Evolutionary conservation across 2,888 invertebrate species (phyloP), one percentile per base, ranked within the genome.

Genomic region (Didymodactylos carnosus): DNA sequence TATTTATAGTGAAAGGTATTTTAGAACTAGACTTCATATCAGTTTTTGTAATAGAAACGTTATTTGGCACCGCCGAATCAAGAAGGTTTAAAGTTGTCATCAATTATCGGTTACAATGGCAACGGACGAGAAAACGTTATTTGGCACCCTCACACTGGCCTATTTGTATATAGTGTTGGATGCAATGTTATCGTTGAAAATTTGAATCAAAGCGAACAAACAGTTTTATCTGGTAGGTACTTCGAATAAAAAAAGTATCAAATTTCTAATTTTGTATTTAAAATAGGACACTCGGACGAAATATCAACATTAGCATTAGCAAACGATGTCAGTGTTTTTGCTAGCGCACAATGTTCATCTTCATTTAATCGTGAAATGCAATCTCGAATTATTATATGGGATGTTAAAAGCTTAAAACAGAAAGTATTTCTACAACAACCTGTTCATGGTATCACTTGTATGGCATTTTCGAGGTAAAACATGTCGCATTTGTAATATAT

Each of bases 21-120:
- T 19, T 4, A 11, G 29, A 11, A 29, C 13, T 16, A 25, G 2
- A 10, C 29, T 16, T 1, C 29, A 1, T 14, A 53, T 13, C 4
- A n/a, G 7, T n/a, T n/a, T 62, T 6, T 14, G n/a, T n/a, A n/a
- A n/a, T n/a, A 82, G 81, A 78, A 81, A 71, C 77, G 82, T 43
- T 82, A 82, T 75, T 79, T 80, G 73, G 82, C 82, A 7, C 81
- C 82, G n/a, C 81, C 81, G 4, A 80, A 81, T 74, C 80, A 82
- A 75, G 81, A 82, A 27, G 82, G 82, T 8, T 75, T 83, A 14
- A 78, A 78, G 53, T 77, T 83, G 71, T 78, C 78, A 39, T 79
- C 80, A 77, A 80, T 81, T 39, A 80, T 83, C 71, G 83, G 83
- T 3, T 82, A 80, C 72, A 82, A 82, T 78, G 82, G 82, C 1